Base-by-base conservation (phyloP, 1,140 invertebrate genomes). In the Aphaenogaster ashmeadi region DNA sequence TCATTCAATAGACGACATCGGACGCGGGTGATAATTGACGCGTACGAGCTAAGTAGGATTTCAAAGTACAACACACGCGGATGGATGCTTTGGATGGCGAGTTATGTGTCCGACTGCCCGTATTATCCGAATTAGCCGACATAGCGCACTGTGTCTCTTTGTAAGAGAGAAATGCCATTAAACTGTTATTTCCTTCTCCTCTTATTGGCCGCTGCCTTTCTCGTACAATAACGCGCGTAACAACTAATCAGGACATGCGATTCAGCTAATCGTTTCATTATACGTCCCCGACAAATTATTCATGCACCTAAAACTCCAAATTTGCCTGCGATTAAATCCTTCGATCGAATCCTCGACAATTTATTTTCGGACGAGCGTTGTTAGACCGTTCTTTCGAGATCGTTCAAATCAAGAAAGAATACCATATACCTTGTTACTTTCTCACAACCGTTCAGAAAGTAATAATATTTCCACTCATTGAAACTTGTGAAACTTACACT, bases 11-110 rank as follows among this genome's bases (percentile, higher is more conserved):
- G 80, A 60, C 69, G 69, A 74, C 69, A 84, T 75, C 69, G 80
- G 47, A 84, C 69, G 80, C 54, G 33, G 52, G 41, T 84, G 54
- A 84, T 84, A 84, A 84, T 84, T 84, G 80, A 60, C 69, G 80
- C 69, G 54, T 60, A 62, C 54, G 41, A 74, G 80, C 80, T 84
- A 84, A 75, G 69, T 60, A 84, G 80, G 80, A 84, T 84, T 84
- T 84, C 80, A 84, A 84, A 83, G 80, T 83, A 83, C 67, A 83
- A 41, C 80, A 54, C 80, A 62, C 69, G 80, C 69, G 80, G 54
- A 84, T 84, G 80, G 66, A 75, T 64, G 71, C 80, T 84, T 75
- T 41, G 69, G 80, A 74, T 54, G 13, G 47, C 80, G 69, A 62
- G 71, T 62, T 75, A 33, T 84, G 69, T 74, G 56, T 47, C 56